Conservation (phyloP, 1,140 invertebrate genomes). For the Dufourea novaeangliae region DNA sequence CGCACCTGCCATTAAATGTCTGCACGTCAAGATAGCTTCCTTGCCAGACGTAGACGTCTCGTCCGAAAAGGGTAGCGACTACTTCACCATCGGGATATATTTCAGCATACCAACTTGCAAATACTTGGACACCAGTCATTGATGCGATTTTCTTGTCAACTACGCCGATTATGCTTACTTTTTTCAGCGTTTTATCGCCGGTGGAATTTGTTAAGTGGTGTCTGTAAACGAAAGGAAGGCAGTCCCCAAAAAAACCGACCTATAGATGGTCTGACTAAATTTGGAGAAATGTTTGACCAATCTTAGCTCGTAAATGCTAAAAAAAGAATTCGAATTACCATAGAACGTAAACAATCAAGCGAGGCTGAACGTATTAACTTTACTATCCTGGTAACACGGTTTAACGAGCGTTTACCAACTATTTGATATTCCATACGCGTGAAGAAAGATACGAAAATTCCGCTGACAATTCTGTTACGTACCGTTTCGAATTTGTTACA, state of each 20-base stretch:
- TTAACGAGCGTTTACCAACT: too few relatives aligned
- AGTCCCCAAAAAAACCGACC: background rate
- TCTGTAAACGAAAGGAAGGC: background rate
- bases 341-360: too few relatives aligned
- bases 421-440: too few relatives aligned
- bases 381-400: too few relatives aligned
- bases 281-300: too few relatives aligned
- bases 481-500: too few relatives aligned
- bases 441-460: too few relatives aligned
- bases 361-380: too few relatives aligned
- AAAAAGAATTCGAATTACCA: too few relatives aligned
- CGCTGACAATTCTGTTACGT: too few relatives aligned
- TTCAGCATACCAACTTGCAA: slow-evolving; percentile 46
- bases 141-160: slow-evolving; percentile 13
- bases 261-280: too few relatives aligned
- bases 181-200: background rate
- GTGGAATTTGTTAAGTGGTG: slow-evolving; percentile 15
- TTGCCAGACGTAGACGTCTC: slow-evolving; percentile 37
- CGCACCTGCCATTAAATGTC: slow-evolving; percentile 59
- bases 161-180: slow-evolving; percentile 15
- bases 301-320: too few relatives aligned
- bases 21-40: slow-evolving; percentile 37
- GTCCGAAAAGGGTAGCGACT: slow-evolving; percentile 30
- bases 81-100: slow-evolving; percentile 9
- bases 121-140: slow-evolving; percentile 27